Evolutionary conservation across 1,140 invertebrate genomes (phyloP).

Genomic region (Macrobrachium rosenbergii): DNA sequence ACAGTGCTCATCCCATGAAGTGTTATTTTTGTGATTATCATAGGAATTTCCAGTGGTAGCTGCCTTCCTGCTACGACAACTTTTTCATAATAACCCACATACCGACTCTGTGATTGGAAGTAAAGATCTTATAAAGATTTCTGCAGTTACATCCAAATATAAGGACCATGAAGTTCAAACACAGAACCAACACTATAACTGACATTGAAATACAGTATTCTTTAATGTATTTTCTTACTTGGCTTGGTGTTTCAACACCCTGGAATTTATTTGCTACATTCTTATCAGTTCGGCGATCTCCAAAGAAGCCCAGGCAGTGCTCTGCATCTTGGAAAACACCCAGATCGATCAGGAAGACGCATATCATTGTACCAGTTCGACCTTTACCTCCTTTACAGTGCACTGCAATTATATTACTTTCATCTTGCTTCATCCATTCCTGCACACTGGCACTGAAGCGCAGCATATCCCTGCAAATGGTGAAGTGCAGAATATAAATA

Average conservation of each 20-base stretch:
- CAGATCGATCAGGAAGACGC: slow-evolving; percentile 74
- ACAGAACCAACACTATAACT: neutral
- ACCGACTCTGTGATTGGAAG: slow-evolving; percentile 72
- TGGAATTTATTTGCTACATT: slow-evolving; percentile 74
- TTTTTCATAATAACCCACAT: slow-evolving; percentile 74
- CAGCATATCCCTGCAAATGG: slow-evolving; percentile 71
- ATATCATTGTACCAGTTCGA: slow-evolving; percentile 76
- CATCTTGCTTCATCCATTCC: slow-evolving; percentile 73
- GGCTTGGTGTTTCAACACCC: slow-evolving; percentile 73
- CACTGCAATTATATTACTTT: slow-evolving; percentile 76
- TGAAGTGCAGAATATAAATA: neutral
- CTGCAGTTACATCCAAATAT: neutral
- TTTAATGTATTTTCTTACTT: slow-evolving; percentile 40
- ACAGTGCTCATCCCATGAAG: slow-evolving; percentile 70
- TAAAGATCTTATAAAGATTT: neutral
- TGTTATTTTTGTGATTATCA: slow-evolving; percentile 70
- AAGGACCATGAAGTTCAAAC: neutral
- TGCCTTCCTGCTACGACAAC: slow-evolving; percentile 71
- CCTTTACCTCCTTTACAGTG: slow-evolving; percentile 80
- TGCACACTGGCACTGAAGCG: slow-evolving; percentile 72
- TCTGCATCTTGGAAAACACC: slow-evolving; percentile 73
- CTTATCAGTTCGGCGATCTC: slow-evolving; percentile 73
- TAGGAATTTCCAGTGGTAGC: slow-evolving; percentile 69
- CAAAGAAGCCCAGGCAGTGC: slow-evolving; percentile 75
- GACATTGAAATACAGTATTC: neutral